phyloP scores from a whole-genome alignment of 2,888 invertebrate species.

The Spialia ferax region DNA sequence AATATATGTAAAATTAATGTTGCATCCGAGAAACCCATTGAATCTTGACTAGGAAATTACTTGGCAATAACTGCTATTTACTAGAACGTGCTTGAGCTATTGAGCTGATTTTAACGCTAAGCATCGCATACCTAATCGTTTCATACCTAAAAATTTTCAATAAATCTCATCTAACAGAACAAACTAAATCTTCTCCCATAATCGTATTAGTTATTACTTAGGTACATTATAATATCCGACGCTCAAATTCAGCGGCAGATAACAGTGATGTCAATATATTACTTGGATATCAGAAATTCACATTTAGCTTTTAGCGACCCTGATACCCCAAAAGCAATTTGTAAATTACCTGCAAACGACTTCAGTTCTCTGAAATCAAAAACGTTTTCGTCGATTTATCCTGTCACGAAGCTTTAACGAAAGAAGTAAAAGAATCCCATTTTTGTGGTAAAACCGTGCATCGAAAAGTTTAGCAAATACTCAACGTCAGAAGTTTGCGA shows the following conservation, averaged over 20 bases:
- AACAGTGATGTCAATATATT: not conserved
- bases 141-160: not conserved
- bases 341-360: slow-evolving; percentile 18
- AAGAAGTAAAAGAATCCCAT: slow-evolving; percentile 51
- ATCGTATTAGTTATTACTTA: not conserved
- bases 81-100: not conserved
- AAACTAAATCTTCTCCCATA: not conserved
- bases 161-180: not conserved
- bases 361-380: slow-evolving; percentile 44
- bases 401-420: slow-evolving; percentile 45
- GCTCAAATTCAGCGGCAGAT: not conserved
- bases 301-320: slow-evolving; percentile 18
- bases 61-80: too few relatives aligned
- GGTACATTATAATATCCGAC: not conserved
- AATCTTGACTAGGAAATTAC: too few relatives aligned
- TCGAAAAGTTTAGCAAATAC: slow-evolving; percentile 43
- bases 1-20: too few relatives aligned
- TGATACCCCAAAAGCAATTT: not conserved
- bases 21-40: too few relatives aligned
- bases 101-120: not conserved
- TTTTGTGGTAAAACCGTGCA: slow-evolving; percentile 53
- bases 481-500: slow-evolving; percentile 53
- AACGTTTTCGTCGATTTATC: slow-evolving; percentile 52
- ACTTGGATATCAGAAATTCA: not conserved
- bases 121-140: too few relatives aligned